Evolutionary conservation across 2,113 vertebrate genomes (phyloP), one percentile per base, ranked within the genome.

Genomic region (Plecotus auritus): DNA sequence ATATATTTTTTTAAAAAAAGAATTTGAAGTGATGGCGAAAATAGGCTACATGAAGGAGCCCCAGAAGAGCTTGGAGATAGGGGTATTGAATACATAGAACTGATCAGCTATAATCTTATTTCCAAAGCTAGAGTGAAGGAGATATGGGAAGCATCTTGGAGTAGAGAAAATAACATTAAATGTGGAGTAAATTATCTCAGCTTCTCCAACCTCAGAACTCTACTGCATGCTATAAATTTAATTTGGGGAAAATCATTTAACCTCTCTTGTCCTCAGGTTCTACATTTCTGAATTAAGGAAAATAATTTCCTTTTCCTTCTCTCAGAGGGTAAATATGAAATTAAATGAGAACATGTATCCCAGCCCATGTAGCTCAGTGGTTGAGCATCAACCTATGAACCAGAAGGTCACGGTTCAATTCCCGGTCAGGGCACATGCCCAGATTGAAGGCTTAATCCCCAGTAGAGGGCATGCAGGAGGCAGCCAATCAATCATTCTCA

Each of bases 231-330:
- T 69, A 32, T 67, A 85, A 80, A 96, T 42, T 30, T 61, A 74
- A 70, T 96, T 56, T 45, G 51, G n/a, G 54, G 42, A 49, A 86
- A 89, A 91, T 81, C 45, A 84, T 5, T 69, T 78, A 66, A 64
- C 16, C 32, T 91, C 35, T 47, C 45, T 73, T 80, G 82, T n/a
- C 74, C 35, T 87, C 47, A 4, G 12, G 64, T 81, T 73, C 47
- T 61, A 23, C 30, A 90, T 80, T 95, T 94, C 69, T 87, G 78
- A 94, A 67, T 88, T 85, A 87, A 88, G n/a, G 2, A 85, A 56
- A 67, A 66, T 49, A 87, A 88, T 64, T 74, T 90, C 23, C 67
- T 74, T 18, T 77, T 32, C 8, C 47, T 93, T 93, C 42, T 20
- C 47, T 90, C 80, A 56, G 47, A 84, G 28, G 11, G 18, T 78